phyloP scores from a whole-genome alignment of 1,140 invertebrate genomes.

The Callitettix versicolor region DNA sequence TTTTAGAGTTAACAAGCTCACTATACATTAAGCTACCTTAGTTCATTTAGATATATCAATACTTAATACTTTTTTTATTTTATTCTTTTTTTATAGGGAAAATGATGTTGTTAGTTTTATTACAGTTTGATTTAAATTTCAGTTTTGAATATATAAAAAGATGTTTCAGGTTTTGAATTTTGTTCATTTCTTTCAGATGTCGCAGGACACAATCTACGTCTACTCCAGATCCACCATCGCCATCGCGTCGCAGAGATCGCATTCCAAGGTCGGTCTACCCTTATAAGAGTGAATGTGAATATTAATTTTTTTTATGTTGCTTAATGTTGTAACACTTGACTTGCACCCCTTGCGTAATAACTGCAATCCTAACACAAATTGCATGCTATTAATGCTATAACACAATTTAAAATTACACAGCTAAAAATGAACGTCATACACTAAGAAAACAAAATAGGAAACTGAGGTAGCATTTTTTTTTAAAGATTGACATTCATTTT shows the following conservation, averaged over 20 bases:
- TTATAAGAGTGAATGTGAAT: not conserved
- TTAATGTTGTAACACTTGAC: too few species aligned
- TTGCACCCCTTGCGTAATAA: not conserved
- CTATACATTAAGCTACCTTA: too few species aligned
- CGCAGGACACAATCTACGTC: constrained; percentile 20
- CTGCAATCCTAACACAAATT: too few species aligned
- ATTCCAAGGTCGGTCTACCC: constrained; percentile 2
- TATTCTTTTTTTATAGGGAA: too few species aligned
- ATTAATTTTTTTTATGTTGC: not conserved
- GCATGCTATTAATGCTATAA: not conserved
- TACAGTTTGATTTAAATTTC: not conserved
- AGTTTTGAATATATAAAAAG: constrained; percentile 10
- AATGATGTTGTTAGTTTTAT: not conserved
- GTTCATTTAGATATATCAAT: too few species aligned
- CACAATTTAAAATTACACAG: too few species aligned
- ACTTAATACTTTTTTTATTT: too few species aligned
- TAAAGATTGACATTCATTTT: constrained; percentile 19
- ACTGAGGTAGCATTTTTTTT: too few species aligned
- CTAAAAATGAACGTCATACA: not conserved
- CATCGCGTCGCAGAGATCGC: constrained; percentile 12
- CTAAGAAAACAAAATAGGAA: not conserved
- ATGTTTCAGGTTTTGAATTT: too few species aligned
- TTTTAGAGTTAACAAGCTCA: too few species aligned
- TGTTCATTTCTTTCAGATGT: constrained; percentile 12
- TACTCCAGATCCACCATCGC: constrained; percentile 13